A percentile compares a stretch with the other conserved stretches of the same genome.
Evolutionary conservation across 2,888 invertebrate genomes (phyloP).

Genomic region (Luperina nickerlii): DNA sequence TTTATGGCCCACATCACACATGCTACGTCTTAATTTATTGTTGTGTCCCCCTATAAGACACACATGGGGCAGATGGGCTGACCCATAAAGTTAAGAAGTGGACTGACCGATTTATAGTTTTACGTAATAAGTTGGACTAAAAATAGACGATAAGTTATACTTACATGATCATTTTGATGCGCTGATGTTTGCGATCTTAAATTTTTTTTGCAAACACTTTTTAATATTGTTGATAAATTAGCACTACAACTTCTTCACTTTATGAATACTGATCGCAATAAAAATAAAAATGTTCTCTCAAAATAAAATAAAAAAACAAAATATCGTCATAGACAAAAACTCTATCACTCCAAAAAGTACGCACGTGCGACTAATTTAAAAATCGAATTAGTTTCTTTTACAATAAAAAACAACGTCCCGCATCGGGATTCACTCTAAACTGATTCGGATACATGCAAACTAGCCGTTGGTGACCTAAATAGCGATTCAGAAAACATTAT

Average conservation of each 20-base stretch:
- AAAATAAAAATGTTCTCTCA: not conserved
- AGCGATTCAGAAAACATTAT: conserved; percentile 73
- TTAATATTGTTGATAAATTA: not conserved
- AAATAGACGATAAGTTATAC: not conserved
- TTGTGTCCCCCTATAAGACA: not conserved
- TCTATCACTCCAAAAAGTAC: conserved; percentile 13
- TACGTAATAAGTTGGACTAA: not conserved
- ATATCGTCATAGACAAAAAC: not conserved
- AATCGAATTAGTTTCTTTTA: conserved; percentile 41
- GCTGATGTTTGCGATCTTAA: not conserved
- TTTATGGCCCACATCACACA: not conserved
- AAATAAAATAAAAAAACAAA: too few species aligned
- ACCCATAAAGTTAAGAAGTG: conserved; percentile 2
- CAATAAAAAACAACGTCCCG: conserved; percentile 60
- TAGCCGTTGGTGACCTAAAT: conserved; percentile 88
- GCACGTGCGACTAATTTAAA: conserved; percentile 36
- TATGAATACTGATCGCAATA: not conserved
- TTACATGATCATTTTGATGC: conserved; percentile 5
- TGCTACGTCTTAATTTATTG: not conserved
- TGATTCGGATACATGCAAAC: conserved; percentile 74
- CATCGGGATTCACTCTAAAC: conserved; percentile 74
- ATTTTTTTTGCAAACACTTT: not conserved
- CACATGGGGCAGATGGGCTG: not conserved
- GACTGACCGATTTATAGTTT: not conserved
- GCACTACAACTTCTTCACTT: not conserved